A percentile compares a stretch with the other conserved stretches of the same genome.
Conservation (phyloP, 1,140 invertebrate genomes). For the Micrasema longulum region DNA sequence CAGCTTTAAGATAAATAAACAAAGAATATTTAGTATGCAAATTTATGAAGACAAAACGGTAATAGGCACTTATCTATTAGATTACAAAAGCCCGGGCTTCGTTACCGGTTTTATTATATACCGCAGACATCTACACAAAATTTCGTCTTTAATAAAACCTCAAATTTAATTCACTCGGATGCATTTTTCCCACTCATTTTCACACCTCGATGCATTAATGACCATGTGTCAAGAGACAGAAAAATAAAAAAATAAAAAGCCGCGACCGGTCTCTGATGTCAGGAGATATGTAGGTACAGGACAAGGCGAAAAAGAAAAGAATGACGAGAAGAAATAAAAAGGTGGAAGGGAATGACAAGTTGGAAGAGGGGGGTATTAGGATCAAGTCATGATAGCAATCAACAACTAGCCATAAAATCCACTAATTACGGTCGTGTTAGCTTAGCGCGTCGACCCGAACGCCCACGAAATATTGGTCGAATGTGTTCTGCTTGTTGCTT, state of each 20-base stretch:
- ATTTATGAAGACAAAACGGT: no score
- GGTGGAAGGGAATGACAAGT: background rate
- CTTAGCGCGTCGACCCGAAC: slow-evolving; percentile 32
- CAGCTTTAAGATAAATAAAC: no score
- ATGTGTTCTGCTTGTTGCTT: no score
- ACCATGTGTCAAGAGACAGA: slow-evolving; percentile 29
- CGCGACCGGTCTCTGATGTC: slow-evolving; percentile 15
- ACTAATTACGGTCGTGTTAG: slow-evolving; percentile 53
- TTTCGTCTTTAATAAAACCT: slow-evolving; percentile 16
- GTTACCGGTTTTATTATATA: background rate
- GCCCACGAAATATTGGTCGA: background rate
- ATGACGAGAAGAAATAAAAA: slow-evolving; percentile 6
- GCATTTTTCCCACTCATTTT: slow-evolving; percentile 36
- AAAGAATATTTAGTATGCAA: no score
- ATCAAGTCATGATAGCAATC: slow-evolving; percentile 50
- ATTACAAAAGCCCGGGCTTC: background rate
- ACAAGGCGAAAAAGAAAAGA: slow-evolving; percentile 5
- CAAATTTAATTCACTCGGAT: slow-evolving; percentile 27
- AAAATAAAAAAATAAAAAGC: slow-evolving; percentile 23
- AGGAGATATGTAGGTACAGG: slow-evolving; percentile 5
- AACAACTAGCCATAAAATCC: slow-evolving; percentile 54
- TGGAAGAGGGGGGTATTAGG: slow-evolving; percentile 14
- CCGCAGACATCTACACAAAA: background rate
- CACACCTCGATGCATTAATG: slow-evolving; percentile 36
- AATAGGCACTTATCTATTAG: background rate